Base-by-base conservation (phyloP, 2,797 vertebrate species). In the Zalophus californianus region DNA sequence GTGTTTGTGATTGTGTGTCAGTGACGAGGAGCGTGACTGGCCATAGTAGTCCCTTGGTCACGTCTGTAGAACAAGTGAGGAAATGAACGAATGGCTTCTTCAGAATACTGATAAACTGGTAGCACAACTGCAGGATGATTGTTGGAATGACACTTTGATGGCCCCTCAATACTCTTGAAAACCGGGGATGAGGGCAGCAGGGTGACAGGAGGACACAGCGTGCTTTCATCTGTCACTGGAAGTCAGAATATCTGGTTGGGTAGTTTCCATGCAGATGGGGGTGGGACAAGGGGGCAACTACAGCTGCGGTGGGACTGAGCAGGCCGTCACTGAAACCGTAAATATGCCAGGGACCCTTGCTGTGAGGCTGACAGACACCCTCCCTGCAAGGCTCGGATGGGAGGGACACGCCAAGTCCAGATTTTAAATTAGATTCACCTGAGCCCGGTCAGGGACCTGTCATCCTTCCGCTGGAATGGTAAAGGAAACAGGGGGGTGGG, bases 361-460 rank as follows among this genome's bases (percentile, higher is more conserved):
- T 62, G 91, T 1, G 79, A 91, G 11, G 86, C 95, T 96, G 97
- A 58, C 96, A 95, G 96, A 82, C 89, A 92, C 94, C 90, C 70
- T 68, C 54, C 25, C 38, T 0, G 0, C 84, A 35, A 82, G 29
- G 60, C 60, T 92, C 75, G 44, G 86, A 68, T 72, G 85, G 86
- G 89, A 98, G 92, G 90, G 97, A 93, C 62, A 27, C 68, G 52
- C 0, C 3, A 95, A 97, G 96, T 96, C 97, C 95, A 96, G 97
- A 97, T 97, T 98, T 97, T 96, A 96, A 97, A 98, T 98, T 93
- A 97, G 96, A 97, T 97, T 98, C 97, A 98, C 97, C 94, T 82
- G 82, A 98, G 98, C 98, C 95, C 95, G 88, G 89, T 82, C 94
- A 96, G 92, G 95, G 96, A 98, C 82, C 98, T 98, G 98, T 97